Percentiles rank a stretch among this genome's conserved stretches.
These are phyloP conservation scores for Tupiocoris notatus DNA, from an alignment of 2,888 invertebrate species.

Conservation along the genomic window DNA sequence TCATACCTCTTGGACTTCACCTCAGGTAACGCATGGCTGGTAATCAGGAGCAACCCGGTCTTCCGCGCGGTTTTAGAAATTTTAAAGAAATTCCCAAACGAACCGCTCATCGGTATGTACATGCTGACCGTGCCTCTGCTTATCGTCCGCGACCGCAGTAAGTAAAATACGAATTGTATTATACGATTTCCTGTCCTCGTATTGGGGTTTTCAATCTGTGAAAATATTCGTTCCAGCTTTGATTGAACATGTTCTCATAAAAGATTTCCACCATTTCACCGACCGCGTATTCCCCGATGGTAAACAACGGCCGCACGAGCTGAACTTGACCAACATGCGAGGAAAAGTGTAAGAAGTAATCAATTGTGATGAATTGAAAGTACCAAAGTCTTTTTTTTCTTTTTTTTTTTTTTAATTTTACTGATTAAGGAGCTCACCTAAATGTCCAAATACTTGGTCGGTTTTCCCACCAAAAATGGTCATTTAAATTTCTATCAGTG, in stretches of 20 bases:
- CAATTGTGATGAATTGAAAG: too few relatives aligned
- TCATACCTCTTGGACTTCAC: too few relatives aligned
- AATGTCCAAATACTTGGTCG: too few relatives aligned
- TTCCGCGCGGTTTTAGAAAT: background rate
- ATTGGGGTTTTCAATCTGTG: too few relatives aligned
- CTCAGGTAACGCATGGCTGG: background rate
- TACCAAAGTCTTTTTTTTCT: too few relatives aligned
- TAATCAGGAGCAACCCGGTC: background rate
- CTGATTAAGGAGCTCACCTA: too few relatives aligned
- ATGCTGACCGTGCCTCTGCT: constrained; percentile 1
- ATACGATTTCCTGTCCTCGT: background rate
- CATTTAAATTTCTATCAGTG: too few relatives aligned
- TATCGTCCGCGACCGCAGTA: constrained; percentile 14
- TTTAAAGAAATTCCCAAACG: background rate
- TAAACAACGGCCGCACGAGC: constrained; percentile 8
- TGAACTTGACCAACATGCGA: constrained; percentile 19
- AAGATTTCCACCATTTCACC: constrained; percentile 36
- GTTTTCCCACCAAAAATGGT: too few relatives aligned
- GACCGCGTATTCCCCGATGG: constrained; percentile 17
- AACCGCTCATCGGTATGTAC: constrained; percentile 28
- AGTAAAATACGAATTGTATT: background rate
- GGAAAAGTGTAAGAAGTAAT: constrained; percentile 9
- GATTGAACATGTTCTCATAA: constrained; percentile 20
- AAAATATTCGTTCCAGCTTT: background rate
- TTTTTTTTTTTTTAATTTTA: too few relatives aligned